Evolutionary conservation across 2,113 vertebrate species (phyloP).

Genomic region (Microcebus murinus): DNA sequence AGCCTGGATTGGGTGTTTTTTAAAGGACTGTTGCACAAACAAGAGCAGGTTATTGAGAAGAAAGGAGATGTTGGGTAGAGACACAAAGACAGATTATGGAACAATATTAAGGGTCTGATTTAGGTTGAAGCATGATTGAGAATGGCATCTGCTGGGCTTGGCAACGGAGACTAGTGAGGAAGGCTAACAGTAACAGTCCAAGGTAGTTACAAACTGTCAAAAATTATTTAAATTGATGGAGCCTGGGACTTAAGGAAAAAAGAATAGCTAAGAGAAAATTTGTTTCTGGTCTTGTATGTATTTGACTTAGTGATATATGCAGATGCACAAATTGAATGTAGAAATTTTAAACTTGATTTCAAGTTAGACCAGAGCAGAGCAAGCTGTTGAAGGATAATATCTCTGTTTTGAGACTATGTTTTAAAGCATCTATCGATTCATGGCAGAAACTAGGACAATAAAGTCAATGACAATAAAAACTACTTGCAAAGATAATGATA

Average conservation of each 20-base stretch:
- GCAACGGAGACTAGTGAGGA: not conserved
- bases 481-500: not conserved
- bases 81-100: not conserved
- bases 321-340: not conserved
- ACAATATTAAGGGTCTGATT: not conserved
- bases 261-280: not conserved
- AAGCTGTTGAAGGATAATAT: not conserved
- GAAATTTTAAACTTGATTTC: not conserved
- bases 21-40: not conserved
- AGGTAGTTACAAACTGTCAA: not conserved
- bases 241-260: not conserved
- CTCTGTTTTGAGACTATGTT: not conserved
- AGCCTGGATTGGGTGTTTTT: not conserved
- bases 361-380: not conserved
- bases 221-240: not conserved
- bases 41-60: not conserved
- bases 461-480: conserved; percentile 13
- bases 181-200: not conserved
- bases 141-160: not conserved
- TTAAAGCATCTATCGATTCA: not conserved
- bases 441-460: not conserved
- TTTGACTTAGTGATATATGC: not conserved
- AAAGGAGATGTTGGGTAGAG: not conserved
- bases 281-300: not conserved
- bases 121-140: not conserved